Evolutionary conservation across 1,140 invertebrate species (phyloP).

Genomic region (Pogonomyrmex barbatus): DNA sequence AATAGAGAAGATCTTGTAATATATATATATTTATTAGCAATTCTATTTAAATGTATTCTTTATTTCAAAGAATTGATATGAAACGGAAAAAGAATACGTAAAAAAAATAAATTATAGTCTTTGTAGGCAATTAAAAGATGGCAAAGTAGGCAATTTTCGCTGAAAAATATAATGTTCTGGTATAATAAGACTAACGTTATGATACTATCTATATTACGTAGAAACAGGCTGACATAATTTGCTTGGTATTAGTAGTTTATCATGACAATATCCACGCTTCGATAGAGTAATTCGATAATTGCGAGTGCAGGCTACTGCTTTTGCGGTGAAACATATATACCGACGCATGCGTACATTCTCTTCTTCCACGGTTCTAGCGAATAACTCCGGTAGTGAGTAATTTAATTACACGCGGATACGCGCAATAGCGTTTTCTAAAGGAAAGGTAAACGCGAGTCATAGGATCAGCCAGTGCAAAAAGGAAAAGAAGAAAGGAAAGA

Average conservation of each 20-base stretch:
- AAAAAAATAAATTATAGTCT: constrained; percentile 10
- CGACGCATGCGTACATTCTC: not conserved
- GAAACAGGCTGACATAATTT: not conserved
- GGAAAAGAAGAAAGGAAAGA: not conserved
- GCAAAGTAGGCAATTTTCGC: too few species aligned
- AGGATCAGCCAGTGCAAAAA: not conserved
- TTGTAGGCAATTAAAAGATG: not conserved
- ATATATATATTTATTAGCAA: not conserved
- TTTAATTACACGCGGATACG: constrained; percentile 52
- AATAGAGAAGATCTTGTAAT: not conserved
- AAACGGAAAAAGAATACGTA: not conserved
- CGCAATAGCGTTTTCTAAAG: constrained; percentile 55
- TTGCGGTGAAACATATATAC: constrained; percentile 12
- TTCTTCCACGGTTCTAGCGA: not conserved
- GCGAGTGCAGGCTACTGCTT: not conserved
- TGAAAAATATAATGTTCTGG: not conserved
- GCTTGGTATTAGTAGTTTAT: not conserved
- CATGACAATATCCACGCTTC: constrained; percentile 5
- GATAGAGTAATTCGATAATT: constrained; percentile 62
- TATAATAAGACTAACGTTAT: not conserved
- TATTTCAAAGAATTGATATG: not conserved
- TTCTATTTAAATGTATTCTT: not conserved
- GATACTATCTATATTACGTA: not conserved
- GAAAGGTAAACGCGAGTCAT: constrained; percentile 50
- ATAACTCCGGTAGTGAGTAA: constrained; percentile 41